Conservation (phyloP, 1,140 invertebrate genomes). For the Drosophila hydei region DNA sequence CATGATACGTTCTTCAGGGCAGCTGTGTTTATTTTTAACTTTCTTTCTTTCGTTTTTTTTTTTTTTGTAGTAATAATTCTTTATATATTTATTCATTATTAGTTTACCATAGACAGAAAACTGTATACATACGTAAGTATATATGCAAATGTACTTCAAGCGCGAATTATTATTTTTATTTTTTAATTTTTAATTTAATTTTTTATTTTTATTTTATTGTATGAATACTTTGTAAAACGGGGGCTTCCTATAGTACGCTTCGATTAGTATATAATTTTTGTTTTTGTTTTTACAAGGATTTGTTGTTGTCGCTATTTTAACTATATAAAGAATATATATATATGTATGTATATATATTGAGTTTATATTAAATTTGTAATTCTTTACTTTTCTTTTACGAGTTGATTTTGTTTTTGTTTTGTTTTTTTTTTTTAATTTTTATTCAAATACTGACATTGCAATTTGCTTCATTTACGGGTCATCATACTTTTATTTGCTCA, state of each 20-base stretch:
- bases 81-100: slow-evolving; percentile 23
- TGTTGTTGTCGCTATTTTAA: slow-evolving; percentile 41
- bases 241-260: slow-evolving; percentile 15
- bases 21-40: slow-evolving; percentile 41
- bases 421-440: slow-evolving; percentile 10
- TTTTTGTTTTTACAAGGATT: slow-evolving; percentile 49
- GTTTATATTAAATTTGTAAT: slow-evolving; percentile 65
- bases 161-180: slow-evolving; percentile 66
- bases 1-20: slow-evolving; percentile 60
- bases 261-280: slow-evolving; percentile 18
- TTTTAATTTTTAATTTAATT: slow-evolving; percentile 50
- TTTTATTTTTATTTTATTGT: slow-evolving; percentile 42
- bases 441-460: slow-evolving; percentile 54
- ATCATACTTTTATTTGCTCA: slow-evolving; percentile 65
- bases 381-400: slow-evolving; percentile 50
- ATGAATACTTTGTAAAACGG: slow-evolving; percentile 52
- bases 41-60: slow-evolving; percentile 6
- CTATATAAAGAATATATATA: slow-evolving; percentile 50
- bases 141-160: slow-evolving; percentile 58
- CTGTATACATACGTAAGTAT: slow-evolving; percentile 39
- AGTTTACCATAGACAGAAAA: slow-evolving; percentile 52
- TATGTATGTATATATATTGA: slow-evolving; percentile 53
- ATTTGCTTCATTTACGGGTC: slow-evolving; percentile 57
- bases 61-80: slow-evolving; percentile 22
- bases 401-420: slow-evolving; percentile 21